Base-by-base conservation (phyloP, 1,140 invertebrate species). In the Alviniconcha marisindica region DNA sequence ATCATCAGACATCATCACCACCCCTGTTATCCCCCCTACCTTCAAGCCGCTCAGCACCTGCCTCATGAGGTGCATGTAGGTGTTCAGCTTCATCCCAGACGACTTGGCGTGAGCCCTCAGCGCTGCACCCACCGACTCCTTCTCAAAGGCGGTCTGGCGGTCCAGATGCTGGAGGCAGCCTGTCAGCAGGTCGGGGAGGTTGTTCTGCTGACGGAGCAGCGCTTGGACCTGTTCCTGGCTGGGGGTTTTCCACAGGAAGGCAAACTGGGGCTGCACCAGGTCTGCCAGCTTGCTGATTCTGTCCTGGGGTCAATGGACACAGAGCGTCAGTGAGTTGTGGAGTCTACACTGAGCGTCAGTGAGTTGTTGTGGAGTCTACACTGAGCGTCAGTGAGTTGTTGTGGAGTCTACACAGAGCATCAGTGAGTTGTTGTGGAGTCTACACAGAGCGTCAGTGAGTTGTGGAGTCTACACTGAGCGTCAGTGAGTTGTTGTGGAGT, bases 171-270 rank as follows among this genome's bases (percentile, higher is more conserved):
- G 36, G 3, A 31, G 1, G 54, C 38, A 80, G 38, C 18, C 40
- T 5, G 15, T 31, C 24, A 80, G 33, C 21, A 44, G n/a, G 28
- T n/a, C 4, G n/a, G 31, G 10, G n/a, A 80, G 56, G 36, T 63
- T 1, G 36, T 56, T 10, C 38, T 80, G 56, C 21, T 63, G n/a
- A 12, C 33, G 0, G 10, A 15, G 33, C 36, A 80, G 60, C 21
- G 21, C 4, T 28, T 28, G 36, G 18, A 80, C 18, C 24, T 42
- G 60, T 2, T 42, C n/a, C 10, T 44, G 38, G 2, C 38, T 21
- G 24, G 78, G 78, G 7, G 38, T 80, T n/a, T 66, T 40, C 78
- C 78, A 80, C 78, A 80, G 60, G 60, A 80, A 80, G 60, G 78
- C 18, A 38, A 80, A 44, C 31, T n/a, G 28, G 21, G 78, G 78